A percentile compares a stretch with the other conserved stretches of the same genome.
phyloP scores from a whole-genome alignment of 35 echinoderm and acorn worm genomes.

The Eucidaris tribuloides region DNA sequence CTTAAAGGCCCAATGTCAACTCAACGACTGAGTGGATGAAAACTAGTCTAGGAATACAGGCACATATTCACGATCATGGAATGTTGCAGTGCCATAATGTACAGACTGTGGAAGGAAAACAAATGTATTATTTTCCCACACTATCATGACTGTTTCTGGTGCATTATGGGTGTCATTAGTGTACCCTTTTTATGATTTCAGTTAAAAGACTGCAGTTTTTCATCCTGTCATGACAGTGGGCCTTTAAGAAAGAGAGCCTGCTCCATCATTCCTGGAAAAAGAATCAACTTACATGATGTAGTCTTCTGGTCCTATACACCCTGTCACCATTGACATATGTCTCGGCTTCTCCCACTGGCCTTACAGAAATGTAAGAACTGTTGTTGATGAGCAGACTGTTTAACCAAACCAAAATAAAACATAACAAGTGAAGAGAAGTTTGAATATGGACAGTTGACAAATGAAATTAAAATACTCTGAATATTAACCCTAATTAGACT shows the following conservation, averaged over 20 bases:
- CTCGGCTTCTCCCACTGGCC: conserved; percentile 41
- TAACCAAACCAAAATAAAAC: neutral
- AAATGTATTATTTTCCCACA: neutral
- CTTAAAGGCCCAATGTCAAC: too few species aligned
- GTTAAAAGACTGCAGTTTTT: too few species aligned
- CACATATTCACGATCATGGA: too few species aligned
- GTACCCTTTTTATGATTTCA: too few species aligned
- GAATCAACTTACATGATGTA: conserved; percentile 61
- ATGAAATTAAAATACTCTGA: too few species aligned
- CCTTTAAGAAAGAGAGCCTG: neutral
- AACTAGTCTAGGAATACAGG: too few species aligned
- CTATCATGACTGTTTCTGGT: neutral
- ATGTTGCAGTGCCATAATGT: too few species aligned
- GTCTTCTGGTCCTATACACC: conserved; percentile 8
- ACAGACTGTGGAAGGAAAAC: neutral
- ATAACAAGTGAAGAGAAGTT: neutral
- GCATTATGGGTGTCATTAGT: neutral
- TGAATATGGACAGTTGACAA: too few species aligned
- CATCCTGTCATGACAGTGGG: neutral
- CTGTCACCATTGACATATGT: conserved; percentile 64
- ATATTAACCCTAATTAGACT: too few species aligned
- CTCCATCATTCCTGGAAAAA: neutral
- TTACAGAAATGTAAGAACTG: conserved; percentile 11
- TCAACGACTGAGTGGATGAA: too few species aligned
- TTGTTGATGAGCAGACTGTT: conserved; percentile 54